phyloP scores from a whole-genome alignment of 2,113 vertebrate genomes.

The Ciconia maguari region DNA sequence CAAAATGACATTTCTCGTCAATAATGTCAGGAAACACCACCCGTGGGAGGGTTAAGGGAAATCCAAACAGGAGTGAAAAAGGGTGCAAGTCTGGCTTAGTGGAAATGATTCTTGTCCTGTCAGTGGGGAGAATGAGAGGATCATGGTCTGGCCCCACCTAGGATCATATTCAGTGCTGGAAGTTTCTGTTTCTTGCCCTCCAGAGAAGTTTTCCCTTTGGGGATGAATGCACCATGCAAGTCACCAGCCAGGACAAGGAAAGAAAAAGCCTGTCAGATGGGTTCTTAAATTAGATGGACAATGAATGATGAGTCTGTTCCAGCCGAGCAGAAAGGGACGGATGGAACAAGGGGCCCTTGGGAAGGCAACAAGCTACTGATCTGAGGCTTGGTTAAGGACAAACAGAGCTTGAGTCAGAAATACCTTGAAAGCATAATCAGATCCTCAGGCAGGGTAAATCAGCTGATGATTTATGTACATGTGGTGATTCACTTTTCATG shows the following conservation, averaged over 20 bases:
- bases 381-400: neutral
- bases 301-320: slow-evolving; percentile 38
- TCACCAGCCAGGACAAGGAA: neutral
- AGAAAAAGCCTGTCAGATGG: neutral
- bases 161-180: neutral
- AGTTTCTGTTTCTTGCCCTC: neutral
- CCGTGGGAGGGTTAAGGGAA: neutral
- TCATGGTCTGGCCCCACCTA: neutral
- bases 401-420: neutral
- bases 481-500: neutral
- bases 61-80: neutral
- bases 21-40: neutral
- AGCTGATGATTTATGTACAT: neutral
- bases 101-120: neutral
- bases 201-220: neutral
- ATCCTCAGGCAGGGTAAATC: neutral
- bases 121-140: neutral
- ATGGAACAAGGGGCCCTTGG: neutral
- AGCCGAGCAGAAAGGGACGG: neutral
- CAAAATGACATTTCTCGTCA: neutral
- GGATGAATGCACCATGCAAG: neutral
- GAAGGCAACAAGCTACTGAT: neutral
- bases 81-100: neutral
- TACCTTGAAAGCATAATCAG: neutral
- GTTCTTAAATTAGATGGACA: slow-evolving; percentile 22